Conservation (phyloP, 1,140 invertebrate genomes). For the Charaxes varanes region DNA sequence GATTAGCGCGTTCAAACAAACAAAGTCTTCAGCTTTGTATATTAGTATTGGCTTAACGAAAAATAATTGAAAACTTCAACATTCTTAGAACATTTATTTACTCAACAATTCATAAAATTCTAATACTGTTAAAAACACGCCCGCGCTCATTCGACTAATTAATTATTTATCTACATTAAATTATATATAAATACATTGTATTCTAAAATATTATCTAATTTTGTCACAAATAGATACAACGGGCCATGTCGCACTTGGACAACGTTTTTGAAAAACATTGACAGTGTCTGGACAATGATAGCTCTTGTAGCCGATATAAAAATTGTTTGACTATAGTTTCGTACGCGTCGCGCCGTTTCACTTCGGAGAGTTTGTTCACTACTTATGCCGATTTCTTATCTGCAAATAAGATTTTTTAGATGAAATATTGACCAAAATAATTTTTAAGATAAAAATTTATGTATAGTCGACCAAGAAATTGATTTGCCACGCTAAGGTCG, state of each 20-base stretch:
- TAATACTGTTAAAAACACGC: constrained; percentile 16
- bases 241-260: neutral
- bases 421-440: too few species aligned
- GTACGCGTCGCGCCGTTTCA: constrained; percentile 3
- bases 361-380: constrained; percentile 1
- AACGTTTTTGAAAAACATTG: constrained; percentile 2
- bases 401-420: too few species aligned
- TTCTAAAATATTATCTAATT: constrained; percentile 2
- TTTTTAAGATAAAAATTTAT: too few species aligned
- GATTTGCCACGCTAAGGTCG: too few species aligned
- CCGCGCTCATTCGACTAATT: constrained; percentile 1
- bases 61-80: neutral
- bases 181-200: constrained; percentile 9
- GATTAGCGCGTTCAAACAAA: too few species aligned
- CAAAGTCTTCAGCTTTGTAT: too few species aligned
- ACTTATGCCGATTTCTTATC: neutral
- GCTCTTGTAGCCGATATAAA: constrained; percentile 4
- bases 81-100: constrained; percentile 15
- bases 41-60: too few species aligned
- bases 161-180: constrained; percentile 3
- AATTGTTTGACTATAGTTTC: constrained; percentile 9
- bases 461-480: too few species aligned
- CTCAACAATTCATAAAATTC: constrained; percentile 13
- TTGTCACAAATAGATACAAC: neutral
- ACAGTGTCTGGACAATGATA: neutral